These are phyloP conservation scores for Myiagra hebetior DNA, from an alignment of 2,113 vertebrate genomes.

Conservation along the genomic window DNA sequence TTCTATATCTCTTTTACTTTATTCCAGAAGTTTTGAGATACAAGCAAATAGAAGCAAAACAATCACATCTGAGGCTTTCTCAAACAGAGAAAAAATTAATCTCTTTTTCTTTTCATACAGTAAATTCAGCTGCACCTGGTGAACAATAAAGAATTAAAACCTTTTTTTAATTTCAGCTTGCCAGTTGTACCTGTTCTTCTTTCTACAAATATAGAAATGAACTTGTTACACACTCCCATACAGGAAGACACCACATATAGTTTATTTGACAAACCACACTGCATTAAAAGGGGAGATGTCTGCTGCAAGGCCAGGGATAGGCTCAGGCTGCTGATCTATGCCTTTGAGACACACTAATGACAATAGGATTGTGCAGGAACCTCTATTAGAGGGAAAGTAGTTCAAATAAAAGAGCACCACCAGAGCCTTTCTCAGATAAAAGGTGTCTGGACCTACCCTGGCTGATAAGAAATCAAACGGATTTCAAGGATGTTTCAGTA, in stretches of 20 bases:
- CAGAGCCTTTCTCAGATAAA: neutral
- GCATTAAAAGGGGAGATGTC: neutral
- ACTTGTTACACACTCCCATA: neutral
- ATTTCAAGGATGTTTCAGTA: neutral
- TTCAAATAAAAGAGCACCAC: neutral
- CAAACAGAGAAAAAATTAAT: neutral
- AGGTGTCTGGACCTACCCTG: neutral
- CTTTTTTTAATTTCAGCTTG: neutral
- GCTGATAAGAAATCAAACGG: neutral
- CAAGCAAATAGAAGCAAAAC: neutral
- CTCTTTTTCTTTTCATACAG: neutral
- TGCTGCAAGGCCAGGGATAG: neutral
- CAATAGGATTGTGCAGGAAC: neutral
- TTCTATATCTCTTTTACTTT: neutral
- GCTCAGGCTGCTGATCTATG: neutral
- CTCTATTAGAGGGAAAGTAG: neutral
- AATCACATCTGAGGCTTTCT: neutral
- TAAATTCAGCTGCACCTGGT: neutral
- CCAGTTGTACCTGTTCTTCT: neutral
- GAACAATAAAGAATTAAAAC: neutral
- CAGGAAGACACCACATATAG: neutral
- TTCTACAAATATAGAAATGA: neutral
- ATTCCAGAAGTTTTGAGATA: neutral
- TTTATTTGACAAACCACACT: neutral
- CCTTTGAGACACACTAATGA: neutral